Conservation (phyloP, 2,888 invertebrate species). For the Campoletis raptor region DNA sequence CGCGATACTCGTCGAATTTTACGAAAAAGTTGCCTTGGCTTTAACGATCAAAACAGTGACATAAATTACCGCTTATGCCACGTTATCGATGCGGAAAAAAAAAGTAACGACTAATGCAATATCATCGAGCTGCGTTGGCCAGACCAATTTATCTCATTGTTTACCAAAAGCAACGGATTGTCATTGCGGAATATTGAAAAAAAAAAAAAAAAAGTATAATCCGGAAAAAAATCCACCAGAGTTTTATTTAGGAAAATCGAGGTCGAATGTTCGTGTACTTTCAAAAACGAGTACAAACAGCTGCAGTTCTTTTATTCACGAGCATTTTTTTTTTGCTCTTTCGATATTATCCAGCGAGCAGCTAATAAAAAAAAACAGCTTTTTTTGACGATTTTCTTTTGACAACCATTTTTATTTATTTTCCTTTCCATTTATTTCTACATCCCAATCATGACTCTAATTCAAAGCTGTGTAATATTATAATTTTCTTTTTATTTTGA, state of each 20-base stretch:
- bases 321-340: constrained; percentile 55
- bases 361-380: constrained; percentile 3
- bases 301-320: constrained; percentile 40
- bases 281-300: constrained; percentile 11
- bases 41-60: constrained; percentile 45
- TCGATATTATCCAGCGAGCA: constrained; percentile 34
- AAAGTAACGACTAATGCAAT: neutral
- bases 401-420: neutral
- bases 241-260: constrained; percentile 32
- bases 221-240: constrained; percentile 10
- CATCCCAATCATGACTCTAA: constrained; percentile 67
- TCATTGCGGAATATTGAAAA: neutral
- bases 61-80: constrained; percentile 30
- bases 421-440: constrained; percentile 5
- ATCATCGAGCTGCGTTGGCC: neutral
- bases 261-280: constrained; percentile 52
- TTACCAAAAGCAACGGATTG: constrained; percentile 24
- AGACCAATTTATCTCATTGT: constrained; percentile 26
- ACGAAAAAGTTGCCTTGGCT: constrained; percentile 4
- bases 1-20: neutral
- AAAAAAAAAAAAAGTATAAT: neutral
- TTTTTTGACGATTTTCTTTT: neutral
- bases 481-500: too few species aligned
- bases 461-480: too few species aligned
- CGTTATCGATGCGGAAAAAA: constrained; percentile 13